These are phyloP conservation scores for Palythoa heliodiscus DNA, from an alignment of 92 coral and sea anemone genomes.

Conservation along the genomic window DNA sequence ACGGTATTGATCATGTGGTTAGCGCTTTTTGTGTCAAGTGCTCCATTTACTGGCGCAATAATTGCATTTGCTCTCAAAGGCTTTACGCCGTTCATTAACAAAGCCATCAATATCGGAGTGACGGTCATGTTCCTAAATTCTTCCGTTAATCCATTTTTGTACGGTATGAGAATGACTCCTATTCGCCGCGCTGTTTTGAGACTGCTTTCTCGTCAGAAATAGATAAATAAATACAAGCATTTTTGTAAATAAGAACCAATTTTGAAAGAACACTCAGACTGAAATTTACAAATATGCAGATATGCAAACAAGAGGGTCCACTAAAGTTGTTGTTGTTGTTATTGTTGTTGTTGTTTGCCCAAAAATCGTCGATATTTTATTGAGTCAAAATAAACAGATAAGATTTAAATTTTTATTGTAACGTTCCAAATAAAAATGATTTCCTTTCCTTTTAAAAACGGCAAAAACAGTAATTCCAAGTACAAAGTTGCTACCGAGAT, in stretches of 20 bases:
- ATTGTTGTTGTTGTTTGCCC: no score
- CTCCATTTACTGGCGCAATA: neutral
- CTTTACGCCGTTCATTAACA: conserved; percentile 8
- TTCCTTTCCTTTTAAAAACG: no score
- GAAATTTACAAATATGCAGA: neutral
- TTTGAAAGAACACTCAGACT: neutral
- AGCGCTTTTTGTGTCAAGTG: neutral
- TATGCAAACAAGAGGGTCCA: no score
- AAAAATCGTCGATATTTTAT: no score
- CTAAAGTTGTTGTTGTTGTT: no score
- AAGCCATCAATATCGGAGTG: neutral
- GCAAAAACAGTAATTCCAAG: no score
- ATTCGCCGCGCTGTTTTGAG: conserved; percentile 1
- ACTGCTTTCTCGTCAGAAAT: neutral
- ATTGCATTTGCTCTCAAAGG: conserved; percentile 18
- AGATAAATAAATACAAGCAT: neutral
- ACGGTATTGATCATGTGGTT: conserved; percentile 11
- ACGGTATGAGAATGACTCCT: neutral
- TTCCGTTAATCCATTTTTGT: conserved; percentile 1
- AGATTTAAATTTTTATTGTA: no score
- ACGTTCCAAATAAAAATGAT: no score
- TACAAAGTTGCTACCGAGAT: no score
- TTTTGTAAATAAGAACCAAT: neutral
- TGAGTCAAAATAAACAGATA: no score
- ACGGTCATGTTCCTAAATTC: conserved; percentile 5